Evolutionary conservation across 2,797 vertebrate genomes (phyloP).

Genomic region (Paguma larvata): DNA sequence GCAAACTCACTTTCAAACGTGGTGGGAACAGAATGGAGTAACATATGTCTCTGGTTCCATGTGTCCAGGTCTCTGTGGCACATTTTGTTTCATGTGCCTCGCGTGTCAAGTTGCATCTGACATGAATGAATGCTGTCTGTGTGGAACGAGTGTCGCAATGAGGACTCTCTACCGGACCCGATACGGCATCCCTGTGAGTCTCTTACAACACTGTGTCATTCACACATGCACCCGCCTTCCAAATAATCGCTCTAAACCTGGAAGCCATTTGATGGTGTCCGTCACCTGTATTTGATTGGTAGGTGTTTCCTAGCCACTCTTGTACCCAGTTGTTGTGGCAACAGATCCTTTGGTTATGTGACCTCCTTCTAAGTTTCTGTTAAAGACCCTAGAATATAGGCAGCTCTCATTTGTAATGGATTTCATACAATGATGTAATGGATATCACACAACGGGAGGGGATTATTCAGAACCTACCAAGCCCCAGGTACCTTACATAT

Average conservation of each 20-base stretch:
- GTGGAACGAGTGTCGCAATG: slow-evolving; percentile 87
- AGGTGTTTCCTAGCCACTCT: not conserved
- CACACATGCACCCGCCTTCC: not conserved
- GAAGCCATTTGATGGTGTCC: not conserved
- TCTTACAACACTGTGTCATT: accelerated
- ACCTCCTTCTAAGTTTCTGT: not conserved
- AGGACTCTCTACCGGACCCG: slow-evolving; percentile 92
- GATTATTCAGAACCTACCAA: not conserved
- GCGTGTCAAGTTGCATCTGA: slow-evolving; percentile 88
- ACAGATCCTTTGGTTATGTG: not conserved
- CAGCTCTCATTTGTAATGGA: not conserved
- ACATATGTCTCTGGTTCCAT: not conserved
- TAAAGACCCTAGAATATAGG: not conserved
- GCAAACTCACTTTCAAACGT: not conserved
- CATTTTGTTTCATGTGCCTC: slow-evolving; percentile 87
- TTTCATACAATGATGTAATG: not conserved
- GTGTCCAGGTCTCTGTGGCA: slow-evolving; percentile 87
- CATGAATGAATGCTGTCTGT: slow-evolving; percentile 93
- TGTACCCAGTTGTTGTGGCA: not conserved
- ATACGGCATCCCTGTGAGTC: slow-evolving; percentile 92
- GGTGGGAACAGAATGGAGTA: not conserved
- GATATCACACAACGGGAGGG: not conserved
- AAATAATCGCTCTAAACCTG: not conserved
- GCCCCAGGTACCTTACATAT: not conserved
- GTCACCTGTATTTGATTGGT: not conserved